Evolutionary conservation across 2,113 vertebrate genomes (phyloP).

Genomic region (Vombatus ursinus): DNA sequence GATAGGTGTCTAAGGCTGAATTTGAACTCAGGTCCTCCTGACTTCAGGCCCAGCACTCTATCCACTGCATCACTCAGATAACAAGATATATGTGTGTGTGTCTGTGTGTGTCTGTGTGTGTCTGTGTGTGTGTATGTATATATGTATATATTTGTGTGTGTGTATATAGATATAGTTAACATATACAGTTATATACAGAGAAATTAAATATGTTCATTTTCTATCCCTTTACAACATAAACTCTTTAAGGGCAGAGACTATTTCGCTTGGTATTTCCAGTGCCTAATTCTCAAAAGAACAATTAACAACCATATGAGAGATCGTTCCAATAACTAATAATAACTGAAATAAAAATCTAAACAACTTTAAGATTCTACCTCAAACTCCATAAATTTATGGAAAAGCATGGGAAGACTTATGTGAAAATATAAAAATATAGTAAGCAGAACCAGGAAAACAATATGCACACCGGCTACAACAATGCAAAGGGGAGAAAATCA

Average conservation of each 20-base stretch:
- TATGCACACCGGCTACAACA: not conserved
- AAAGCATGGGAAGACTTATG: not conserved
- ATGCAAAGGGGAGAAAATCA: not conserved
- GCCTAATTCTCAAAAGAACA: not conserved
- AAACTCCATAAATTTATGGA: not conserved
- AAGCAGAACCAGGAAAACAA: not conserved
- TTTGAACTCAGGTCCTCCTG: not conserved
- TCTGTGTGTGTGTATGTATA: too few relatives aligned
- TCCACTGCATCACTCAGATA: not conserved
- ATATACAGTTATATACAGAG: not conserved
- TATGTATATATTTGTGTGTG: not conserved
- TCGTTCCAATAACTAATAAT: not conserved
- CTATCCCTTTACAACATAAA: not conserved
- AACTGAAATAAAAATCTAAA: not conserved
- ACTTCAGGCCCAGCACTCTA: not conserved
- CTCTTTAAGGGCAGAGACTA: not conserved
- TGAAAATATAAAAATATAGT: not conserved
- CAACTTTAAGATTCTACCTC: not conserved
- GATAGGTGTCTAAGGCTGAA: not conserved
- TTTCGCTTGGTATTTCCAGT: not conserved
- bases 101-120: too few relatives aligned
- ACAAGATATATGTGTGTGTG: not conserved
- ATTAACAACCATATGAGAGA: not conserved
- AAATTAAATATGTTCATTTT: not conserved
- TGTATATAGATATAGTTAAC: not conserved